These are phyloP conservation scores for Monarcha castaneiventris DNA, from an alignment of 2,113 vertebrate genomes.

Conservation along the genomic window DNA sequence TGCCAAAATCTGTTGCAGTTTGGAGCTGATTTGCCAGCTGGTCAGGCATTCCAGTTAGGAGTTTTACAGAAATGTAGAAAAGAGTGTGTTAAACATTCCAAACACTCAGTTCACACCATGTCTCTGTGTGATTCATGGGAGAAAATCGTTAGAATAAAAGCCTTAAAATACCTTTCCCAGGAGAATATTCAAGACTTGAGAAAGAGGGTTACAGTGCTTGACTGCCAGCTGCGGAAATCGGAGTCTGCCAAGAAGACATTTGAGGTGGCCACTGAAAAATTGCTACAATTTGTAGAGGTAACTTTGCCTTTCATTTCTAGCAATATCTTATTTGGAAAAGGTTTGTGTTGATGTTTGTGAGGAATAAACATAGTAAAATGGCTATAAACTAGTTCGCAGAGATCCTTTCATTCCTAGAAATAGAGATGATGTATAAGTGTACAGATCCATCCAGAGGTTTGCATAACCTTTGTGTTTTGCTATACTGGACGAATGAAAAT, in stretches of 20 bases:
- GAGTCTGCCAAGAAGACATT: constrained; percentile 83
- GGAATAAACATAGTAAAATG: not conserved
- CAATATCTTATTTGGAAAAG: not conserved
- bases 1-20: not conserved
- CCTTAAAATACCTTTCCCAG: constrained; percentile 61
- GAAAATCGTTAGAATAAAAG: not conserved
- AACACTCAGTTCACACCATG: not conserved
- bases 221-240: constrained; percentile 90
- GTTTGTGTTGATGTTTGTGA: not conserved
- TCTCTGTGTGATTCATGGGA: not conserved
- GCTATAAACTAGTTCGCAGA: not conserved
- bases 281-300: constrained; percentile 93
- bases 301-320: not conserved
- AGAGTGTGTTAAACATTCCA: not conserved
- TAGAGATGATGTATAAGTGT: accelerated
- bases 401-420: not conserved
- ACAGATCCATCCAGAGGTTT: not conserved
- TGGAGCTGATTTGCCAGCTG: not conserved
- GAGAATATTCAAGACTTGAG: constrained; percentile 84
- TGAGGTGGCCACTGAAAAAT: constrained; percentile 84
- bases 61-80: not conserved
- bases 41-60: not conserved
- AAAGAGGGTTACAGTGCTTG: constrained; percentile 85
- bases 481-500: not conserved
- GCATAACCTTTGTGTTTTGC: not conserved